Conservation (phyloP, 1,140 invertebrate genomes). For the Bombus balteatus region DNA sequence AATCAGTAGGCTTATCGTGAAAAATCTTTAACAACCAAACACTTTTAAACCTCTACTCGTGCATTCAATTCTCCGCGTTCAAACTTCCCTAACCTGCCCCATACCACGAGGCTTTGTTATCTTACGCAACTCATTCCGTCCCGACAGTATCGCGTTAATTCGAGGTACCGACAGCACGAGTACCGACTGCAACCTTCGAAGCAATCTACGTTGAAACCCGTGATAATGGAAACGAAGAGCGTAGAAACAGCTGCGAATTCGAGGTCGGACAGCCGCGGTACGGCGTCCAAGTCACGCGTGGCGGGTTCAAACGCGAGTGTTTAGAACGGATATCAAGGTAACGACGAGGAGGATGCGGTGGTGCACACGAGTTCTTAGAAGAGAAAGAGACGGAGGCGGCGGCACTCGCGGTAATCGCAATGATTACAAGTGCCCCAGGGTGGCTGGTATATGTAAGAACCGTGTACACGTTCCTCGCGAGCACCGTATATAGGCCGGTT, state of each 20-base stretch:
- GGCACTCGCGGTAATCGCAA: conserved; percentile 67
- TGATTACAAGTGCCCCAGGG: conserved; percentile 65
- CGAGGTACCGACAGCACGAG: not conserved
- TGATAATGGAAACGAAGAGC: not conserved
- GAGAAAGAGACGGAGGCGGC: conserved; percentile 39
- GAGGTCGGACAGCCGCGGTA: not conserved
- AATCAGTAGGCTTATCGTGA: not conserved
- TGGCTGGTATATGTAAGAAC: conserved; percentile 63
- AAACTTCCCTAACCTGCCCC: not conserved
- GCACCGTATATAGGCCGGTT: conserved; percentile 64
- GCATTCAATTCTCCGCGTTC: not conserved
- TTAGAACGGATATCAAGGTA: conserved; percentile 37
- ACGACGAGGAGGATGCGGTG: not conserved
- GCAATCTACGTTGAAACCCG: not conserved
- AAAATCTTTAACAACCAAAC: not conserved
- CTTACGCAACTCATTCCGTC: not conserved
- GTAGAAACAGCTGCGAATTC: not conserved
- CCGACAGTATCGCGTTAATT: not conserved
- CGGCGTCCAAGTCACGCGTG: not conserved
- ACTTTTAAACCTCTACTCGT: not conserved
- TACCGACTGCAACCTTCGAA: not conserved
- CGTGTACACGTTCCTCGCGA: conserved; percentile 54
- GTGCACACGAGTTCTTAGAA: not conserved
- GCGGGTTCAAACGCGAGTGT: conserved; percentile 13
- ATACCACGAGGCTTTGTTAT: not conserved